These are phyloP conservation scores for Tineola bisselliella DNA, from an alignment of 2,888 invertebrate genomes.

Conservation along the genomic window DNA sequence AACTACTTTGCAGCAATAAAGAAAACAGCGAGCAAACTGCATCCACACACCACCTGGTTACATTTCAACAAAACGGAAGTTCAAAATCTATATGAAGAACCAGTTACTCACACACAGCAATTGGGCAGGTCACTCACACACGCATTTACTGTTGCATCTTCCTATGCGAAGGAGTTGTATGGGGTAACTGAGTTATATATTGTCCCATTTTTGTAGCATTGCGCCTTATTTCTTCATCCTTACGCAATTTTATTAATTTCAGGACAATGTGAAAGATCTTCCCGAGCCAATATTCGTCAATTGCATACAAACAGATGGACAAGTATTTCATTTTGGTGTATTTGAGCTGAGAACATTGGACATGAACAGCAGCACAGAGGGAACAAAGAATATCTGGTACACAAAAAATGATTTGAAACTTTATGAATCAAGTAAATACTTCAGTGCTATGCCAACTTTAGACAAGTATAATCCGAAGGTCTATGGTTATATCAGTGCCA, in stretches of 20 bases:
- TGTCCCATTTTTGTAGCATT: too few relatives aligned
- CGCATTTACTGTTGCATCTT: conserved; percentile 78
- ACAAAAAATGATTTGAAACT: conserved; percentile 71
- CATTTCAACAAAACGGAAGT: conserved; percentile 73
- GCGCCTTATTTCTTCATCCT: too few relatives aligned
- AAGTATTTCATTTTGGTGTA: conserved; percentile 81
- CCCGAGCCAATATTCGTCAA: conserved; percentile 85
- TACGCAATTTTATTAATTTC: too few relatives aligned
- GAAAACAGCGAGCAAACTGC: conserved; percentile 46
- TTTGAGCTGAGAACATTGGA: conserved; percentile 86
- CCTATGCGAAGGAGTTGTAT: conserved; percentile 78
- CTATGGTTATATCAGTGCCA: conserved; percentile 79
- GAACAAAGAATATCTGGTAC: conserved; percentile 84
- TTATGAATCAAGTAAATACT: conserved; percentile 73
- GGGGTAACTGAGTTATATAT: conserved; percentile 64
- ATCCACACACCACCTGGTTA: conserved; percentile 84
- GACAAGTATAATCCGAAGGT: conserved; percentile 82
- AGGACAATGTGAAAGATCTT: conserved; percentile 71
- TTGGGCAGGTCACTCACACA: conserved; percentile 76
- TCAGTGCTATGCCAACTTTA: conserved; percentile 71
- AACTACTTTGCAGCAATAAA: conserved; percentile 55
- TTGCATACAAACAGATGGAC: conserved; percentile 83
- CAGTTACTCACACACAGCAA: conserved; percentile 74
- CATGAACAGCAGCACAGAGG: conserved; percentile 62
- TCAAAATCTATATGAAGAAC: conserved; percentile 73